These are phyloP conservation scores for Copidosoma aretas DNA, from an alignment of 2,888 invertebrate genomes.

Conservation along the genomic window DNA sequence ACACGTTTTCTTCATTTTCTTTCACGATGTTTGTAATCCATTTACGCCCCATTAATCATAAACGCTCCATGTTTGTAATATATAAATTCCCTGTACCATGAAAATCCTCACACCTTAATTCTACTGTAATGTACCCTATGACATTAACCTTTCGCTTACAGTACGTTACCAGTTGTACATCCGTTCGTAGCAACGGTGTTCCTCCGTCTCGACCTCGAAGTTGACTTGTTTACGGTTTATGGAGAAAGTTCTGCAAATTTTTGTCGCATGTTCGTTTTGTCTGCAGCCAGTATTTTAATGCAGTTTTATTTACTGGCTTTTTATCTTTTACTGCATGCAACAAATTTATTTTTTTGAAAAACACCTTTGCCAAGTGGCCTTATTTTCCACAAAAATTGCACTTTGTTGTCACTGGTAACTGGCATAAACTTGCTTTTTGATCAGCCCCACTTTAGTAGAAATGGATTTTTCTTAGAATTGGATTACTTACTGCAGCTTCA, in stretches of 20 bases:
- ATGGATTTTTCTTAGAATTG: background rate
- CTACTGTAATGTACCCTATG: background rate
- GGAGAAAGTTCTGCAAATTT: background rate
- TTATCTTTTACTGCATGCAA: background rate
- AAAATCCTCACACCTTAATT: background rate
- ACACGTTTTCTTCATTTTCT: too few species aligned
- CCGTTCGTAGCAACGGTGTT: background rate
- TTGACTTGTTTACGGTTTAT: background rate
- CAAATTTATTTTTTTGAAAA: background rate
- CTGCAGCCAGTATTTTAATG: background rate
- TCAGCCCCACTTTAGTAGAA: background rate
- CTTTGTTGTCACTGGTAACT: background rate
- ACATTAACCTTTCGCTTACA: background rate
- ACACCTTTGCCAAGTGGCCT: background rate
- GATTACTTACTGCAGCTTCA: background rate
- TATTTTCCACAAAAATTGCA: conserved; percentile 1
- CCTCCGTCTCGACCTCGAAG: background rate
- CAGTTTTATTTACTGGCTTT: background rate
- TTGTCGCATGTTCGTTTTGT: background rate
- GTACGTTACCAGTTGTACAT: background rate
- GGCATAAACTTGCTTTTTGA: background rate
- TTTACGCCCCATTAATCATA: conserved; percentile 1
- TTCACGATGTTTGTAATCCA: background rate
- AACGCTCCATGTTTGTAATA: background rate
- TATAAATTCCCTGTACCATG: background rate